These are phyloP conservation scores for Ctenopoma kingsleyae DNA, from an alignment of 2,797 vertebrate genomes.

Conservation along the genomic window DNA sequence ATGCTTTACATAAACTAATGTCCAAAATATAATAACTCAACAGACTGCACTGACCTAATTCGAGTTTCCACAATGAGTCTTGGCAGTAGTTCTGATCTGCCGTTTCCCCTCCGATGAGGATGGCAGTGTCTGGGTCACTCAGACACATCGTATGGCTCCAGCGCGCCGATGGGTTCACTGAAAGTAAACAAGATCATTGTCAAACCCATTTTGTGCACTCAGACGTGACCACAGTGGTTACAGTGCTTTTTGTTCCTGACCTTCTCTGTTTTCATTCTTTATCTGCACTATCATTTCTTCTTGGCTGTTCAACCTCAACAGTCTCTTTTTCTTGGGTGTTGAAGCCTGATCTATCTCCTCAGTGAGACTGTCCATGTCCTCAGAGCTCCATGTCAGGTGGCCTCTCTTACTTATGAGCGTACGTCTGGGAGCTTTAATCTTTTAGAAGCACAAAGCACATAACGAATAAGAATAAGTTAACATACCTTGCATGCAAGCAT, in stretches of 20 bases:
- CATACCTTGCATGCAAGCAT: not conserved
- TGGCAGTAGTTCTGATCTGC: constrained; percentile 75
- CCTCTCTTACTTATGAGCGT: constrained; percentile 66
- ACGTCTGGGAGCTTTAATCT: constrained; percentile 76
- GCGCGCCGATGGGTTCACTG: constrained; percentile 88
- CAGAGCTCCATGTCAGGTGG: constrained; percentile 70
- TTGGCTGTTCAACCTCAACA: constrained; percentile 65
- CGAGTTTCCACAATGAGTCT: constrained; percentile 90
- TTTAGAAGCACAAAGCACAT: constrained; percentile 4
- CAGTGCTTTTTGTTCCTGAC: constrained; percentile 29
- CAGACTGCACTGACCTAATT: constrained; percentile 83
- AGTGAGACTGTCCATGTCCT: constrained; percentile 57
- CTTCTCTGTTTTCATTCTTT: constrained; percentile 62
- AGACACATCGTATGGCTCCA: constrained; percentile 92
- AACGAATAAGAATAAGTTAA: not conserved
- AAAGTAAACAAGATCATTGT: constrained; percentile 49
- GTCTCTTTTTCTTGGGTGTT: constrained; percentile 72
- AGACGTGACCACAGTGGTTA: not conserved
- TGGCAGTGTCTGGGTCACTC: constrained; percentile 86
- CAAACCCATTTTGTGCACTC: constrained; percentile 6
- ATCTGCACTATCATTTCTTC: constrained; percentile 67
- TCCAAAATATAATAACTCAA: not conserved
- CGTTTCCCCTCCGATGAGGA: constrained; percentile 90
- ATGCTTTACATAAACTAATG: not conserved
- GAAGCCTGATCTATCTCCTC: constrained; percentile 61